Evolutionary conservation across 2,888 invertebrate species (phyloP).

Genomic region (Agelastica alni): DNA sequence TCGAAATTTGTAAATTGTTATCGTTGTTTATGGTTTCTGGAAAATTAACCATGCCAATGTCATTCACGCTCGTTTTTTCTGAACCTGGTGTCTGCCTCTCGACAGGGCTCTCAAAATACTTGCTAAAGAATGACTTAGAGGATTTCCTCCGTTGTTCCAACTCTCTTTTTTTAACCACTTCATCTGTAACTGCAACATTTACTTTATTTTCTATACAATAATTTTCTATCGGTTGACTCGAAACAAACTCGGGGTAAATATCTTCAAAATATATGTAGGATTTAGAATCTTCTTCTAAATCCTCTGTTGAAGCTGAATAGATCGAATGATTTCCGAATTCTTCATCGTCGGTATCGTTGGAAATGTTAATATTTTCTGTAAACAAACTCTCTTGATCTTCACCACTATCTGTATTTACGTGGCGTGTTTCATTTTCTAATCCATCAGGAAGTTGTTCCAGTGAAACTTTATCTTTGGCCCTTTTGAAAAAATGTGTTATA

Average conservation of each 20-base stretch:
- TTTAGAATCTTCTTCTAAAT: constrained; percentile 33
- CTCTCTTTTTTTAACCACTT: constrained; percentile 1
- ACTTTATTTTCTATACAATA: background rate
- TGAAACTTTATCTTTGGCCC: background rate
- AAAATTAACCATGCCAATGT: background rate
- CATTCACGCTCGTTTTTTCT: background rate
- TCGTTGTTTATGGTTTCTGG: background rate
- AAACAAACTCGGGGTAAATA: constrained; percentile 31
- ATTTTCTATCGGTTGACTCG: constrained; percentile 25
- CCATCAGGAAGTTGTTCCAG: background rate
- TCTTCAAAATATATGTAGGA: constrained; percentile 35
- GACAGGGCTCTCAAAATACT: constrained; percentile 38
- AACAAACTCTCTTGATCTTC: background rate
- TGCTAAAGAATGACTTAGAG: constrained; percentile 42
- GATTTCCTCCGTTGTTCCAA: constrained; percentile 17
- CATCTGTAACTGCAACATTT: background rate
- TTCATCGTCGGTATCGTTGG: constrained; percentile 1
- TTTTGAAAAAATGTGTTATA: constrained; percentile 45
- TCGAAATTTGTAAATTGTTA: background rate
- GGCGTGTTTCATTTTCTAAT: background rate
- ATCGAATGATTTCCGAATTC: constrained; percentile 25
- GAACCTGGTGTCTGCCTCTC: background rate
- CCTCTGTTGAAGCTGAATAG: constrained; percentile 36
- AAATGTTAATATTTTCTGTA: background rate
- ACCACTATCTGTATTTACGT: background rate